phyloP scores from a whole-genome alignment of 1,140 invertebrate genomes.

The Drosophila parabipectinata region DNA sequence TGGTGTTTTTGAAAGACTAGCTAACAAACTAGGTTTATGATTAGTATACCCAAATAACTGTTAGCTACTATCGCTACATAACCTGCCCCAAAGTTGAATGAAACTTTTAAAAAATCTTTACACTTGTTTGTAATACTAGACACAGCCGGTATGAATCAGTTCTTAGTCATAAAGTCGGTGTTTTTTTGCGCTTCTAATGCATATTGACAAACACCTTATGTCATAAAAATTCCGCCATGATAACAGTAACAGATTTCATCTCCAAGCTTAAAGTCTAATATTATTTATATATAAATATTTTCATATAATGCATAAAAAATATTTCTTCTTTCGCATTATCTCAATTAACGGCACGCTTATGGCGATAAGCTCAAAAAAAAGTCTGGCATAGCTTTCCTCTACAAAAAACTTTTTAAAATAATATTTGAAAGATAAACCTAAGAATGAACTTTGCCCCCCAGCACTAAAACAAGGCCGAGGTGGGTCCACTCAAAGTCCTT shows the following conservation, averaged over 20 bases:
- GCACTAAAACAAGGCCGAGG: conserved; percentile 50
- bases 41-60: no score
- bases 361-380: background rate
- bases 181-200: background rate
- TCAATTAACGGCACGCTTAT: conserved; percentile 49
- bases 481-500: conserved; percentile 27
- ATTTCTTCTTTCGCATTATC: background rate
- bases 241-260: conserved; percentile 10
- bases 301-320: background rate
- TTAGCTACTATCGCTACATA: background rate
- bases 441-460: conserved; percentile 41
- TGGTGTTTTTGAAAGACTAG: no score
- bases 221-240: conserved; percentile 34
- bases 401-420: background rate
- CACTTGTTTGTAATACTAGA: conserved; percentile 3
- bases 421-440: conserved; percentile 38
- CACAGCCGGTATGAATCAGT: conserved; percentile 13
- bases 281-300: background rate
- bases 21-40: no score
- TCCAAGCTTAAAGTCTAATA: conserved; percentile 50
- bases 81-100: conserved; percentile 41
- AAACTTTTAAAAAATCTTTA: background rate
- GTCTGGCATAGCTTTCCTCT: background rate
- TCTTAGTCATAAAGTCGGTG: background rate
- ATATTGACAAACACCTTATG: conserved; percentile 4